These are phyloP conservation scores for Eurosta solidaginis DNA, from an alignment of 1,140 invertebrate species.

Conservation along the genomic window DNA sequence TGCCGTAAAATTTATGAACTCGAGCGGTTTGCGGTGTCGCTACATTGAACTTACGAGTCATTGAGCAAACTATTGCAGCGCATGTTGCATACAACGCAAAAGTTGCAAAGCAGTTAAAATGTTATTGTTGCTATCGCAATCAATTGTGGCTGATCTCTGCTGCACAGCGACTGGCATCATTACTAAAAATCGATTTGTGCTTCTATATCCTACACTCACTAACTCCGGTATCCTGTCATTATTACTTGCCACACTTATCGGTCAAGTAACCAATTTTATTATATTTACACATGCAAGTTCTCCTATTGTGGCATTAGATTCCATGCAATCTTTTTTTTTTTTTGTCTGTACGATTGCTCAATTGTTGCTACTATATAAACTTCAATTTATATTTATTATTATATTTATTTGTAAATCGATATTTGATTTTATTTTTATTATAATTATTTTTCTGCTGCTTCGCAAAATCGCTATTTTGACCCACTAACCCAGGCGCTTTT, in stretches of 20 bases:
- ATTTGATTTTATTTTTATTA: conserved; percentile 9
- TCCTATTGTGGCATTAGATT: too few relatives aligned
- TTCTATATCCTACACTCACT: neutral
- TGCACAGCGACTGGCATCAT: neutral
- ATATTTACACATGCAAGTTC: neutral
- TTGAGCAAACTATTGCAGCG: neutral
- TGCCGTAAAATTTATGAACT: neutral
- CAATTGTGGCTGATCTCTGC: neutral
- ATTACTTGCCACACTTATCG: neutral
- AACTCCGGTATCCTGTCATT: neutral
- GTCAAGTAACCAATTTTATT: neutral
- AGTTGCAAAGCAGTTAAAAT: neutral
- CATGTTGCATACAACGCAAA: neutral
- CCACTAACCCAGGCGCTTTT: neutral
- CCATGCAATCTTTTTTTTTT: too few relatives aligned
- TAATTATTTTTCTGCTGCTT: neutral
- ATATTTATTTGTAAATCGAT: neutral
- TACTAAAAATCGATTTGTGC: neutral
- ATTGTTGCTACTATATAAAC: neutral
- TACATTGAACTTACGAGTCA: neutral
- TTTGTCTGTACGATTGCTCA: neutral
- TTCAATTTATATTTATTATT: conserved; percentile 5
- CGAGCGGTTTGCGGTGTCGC: neutral
- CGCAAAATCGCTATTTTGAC: neutral
- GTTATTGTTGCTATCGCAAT: neutral